Evolutionary conservation across 2,113 vertebrate species (phyloP).

Genomic region (Antigone vipio): DNA sequence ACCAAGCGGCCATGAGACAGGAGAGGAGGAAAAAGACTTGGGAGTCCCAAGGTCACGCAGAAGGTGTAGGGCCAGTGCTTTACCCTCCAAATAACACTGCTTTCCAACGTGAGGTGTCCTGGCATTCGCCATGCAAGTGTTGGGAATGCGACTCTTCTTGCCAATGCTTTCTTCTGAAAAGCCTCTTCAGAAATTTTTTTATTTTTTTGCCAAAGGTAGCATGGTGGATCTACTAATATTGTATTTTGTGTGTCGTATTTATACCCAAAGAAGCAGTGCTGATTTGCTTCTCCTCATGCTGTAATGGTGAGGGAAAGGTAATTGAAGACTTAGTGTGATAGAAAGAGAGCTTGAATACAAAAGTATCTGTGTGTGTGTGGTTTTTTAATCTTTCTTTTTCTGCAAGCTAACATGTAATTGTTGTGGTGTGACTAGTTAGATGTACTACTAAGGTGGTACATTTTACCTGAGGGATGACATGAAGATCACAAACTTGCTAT

Average conservation of each 20-base stretch:
- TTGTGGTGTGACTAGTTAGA: neutral
- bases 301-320: neutral
- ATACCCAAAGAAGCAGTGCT: neutral
- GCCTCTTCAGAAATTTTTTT: neutral
- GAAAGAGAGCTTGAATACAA: neutral
- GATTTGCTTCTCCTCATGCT: neutral
- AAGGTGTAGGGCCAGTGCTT: neutral
- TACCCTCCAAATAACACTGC: neutral
- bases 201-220: neutral
- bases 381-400: neutral
- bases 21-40: neutral
- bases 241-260: neutral
- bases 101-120: neutral
- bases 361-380: neutral
- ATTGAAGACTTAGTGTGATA: neutral
- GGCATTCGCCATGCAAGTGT: accelerated
- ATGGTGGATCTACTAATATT: neutral
- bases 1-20: neutral
- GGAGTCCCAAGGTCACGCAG: neutral
- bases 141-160: neutral
- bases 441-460: neutral
- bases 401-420: neutral
- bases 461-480: neutral
- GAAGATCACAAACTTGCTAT: neutral
- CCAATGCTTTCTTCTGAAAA: neutral